Conservation (phyloP, 1,140 invertebrate species). For the Nomia melanderi region DNA sequence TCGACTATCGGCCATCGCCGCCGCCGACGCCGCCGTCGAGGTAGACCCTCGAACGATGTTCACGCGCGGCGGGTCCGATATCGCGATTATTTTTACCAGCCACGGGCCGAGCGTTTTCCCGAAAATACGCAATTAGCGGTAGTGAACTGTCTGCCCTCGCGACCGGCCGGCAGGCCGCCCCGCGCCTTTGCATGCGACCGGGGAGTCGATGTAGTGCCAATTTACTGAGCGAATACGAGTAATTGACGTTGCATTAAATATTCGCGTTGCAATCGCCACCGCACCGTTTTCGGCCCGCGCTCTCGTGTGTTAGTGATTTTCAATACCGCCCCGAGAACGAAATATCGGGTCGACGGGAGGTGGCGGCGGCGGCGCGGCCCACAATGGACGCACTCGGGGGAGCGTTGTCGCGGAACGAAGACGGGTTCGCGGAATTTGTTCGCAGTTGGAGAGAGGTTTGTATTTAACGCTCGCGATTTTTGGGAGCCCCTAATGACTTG, state of each 20-base stretch:
- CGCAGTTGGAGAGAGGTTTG: no score
- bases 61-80: background rate
- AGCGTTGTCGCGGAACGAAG: no score
- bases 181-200: conserved; percentile 41
- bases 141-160: background rate
- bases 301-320: conserved; percentile 62
- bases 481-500: no score
- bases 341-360: conserved; percentile 48
- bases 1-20: no score
- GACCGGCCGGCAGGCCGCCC: no score
- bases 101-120: background rate
- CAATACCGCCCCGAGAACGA: conserved; percentile 59
- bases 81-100: conserved; percentile 36
- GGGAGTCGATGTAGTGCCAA: conserved; percentile 63
- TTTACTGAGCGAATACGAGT: conserved; percentile 56
- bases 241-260: conserved; percentile 67
- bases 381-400: no score
- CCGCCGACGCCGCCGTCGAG: no score
- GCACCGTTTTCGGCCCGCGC: conserved; percentile 47
- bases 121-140: conserved; percentile 42
- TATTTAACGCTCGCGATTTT: no score
- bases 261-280: conserved; percentile 61
- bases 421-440: no score
- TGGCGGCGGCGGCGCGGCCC: background rate
- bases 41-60: no score